phyloP scores from a whole-genome alignment of 2,888 invertebrate genomes.

The Amitus sp. region DNA sequence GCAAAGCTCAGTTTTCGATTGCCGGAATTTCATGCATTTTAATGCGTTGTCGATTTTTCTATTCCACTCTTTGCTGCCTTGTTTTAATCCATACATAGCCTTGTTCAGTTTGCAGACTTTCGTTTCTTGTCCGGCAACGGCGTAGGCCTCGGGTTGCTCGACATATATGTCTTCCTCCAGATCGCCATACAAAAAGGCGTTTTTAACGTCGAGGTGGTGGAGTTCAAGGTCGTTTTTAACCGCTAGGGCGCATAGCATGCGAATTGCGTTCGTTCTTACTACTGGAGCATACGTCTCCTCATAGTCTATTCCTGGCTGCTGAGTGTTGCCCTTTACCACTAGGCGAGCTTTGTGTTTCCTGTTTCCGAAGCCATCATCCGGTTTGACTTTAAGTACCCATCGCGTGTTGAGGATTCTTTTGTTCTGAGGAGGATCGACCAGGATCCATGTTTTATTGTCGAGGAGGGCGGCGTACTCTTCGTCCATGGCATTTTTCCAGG shows the following conservation, averaged over 20 bases:
- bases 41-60: constrained; percentile 4
- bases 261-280: constrained; percentile 39
- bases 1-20: background rate
- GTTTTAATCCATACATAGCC: constrained; percentile 31
- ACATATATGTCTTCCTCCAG: constrained; percentile 46
- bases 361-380: constrained; percentile 14
- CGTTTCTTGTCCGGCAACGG: background rate
- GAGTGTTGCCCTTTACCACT: constrained; percentile 46
- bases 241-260: constrained; percentile 43
- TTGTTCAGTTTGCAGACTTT: constrained; percentile 15
- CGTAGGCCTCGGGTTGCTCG: constrained; percentile 24
- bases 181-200: constrained; percentile 48
- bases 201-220: constrained; percentile 47
- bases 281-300: constrained; percentile 48
- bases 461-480: constrained; percentile 30
- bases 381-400: constrained; percentile 37
- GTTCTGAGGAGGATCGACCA: constrained; percentile 24
- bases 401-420: constrained; percentile 23
- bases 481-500: constrained; percentile 22
- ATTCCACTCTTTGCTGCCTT: constrained; percentile 31
- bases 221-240: constrained; percentile 39
- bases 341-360: constrained; percentile 19
- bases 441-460: constrained; percentile 37
- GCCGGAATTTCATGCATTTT: background rate
- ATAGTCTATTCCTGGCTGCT: constrained; percentile 47